phyloP scores from a whole-genome alignment of 2,797 vertebrate species.

The Microctenopoma steveboyesi region DNA sequence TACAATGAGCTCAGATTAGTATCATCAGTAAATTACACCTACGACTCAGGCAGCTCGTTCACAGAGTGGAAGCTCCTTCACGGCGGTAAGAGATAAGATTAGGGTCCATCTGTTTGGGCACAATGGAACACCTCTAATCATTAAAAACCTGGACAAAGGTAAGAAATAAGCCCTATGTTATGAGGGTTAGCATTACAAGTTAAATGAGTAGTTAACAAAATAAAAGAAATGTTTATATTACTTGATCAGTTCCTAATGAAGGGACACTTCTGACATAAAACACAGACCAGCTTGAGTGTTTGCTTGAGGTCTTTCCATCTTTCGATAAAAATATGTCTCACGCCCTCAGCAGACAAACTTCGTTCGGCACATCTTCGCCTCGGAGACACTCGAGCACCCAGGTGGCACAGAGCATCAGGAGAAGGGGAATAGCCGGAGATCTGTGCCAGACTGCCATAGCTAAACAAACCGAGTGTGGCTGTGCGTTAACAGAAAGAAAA shows the following conservation, averaged over 20 bases:
- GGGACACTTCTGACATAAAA: constrained; percentile 23
- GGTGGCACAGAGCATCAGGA: constrained; percentile 76
- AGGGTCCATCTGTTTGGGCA: constrained; percentile 46
- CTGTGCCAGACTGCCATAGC: constrained; percentile 67
- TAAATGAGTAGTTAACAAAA: background rate
- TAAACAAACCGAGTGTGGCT: constrained; percentile 68
- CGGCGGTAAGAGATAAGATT: constrained; percentile 44
- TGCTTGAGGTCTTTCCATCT: constrained; percentile 49
- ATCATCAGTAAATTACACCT: constrained; percentile 78
- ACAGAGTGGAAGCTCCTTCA: constrained; percentile 40
- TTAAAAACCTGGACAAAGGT: constrained; percentile 6
- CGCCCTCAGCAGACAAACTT: constrained; percentile 66
- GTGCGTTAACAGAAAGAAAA: constrained; percentile 43
- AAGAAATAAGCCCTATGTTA: too few species aligned
- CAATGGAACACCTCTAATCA: constrained; percentile 39
- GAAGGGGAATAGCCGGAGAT: constrained; percentile 62
- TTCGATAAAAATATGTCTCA: constrained; percentile 59
- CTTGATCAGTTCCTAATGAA: constrained; percentile 9
- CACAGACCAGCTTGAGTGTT: constrained; percentile 23
- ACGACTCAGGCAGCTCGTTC: constrained; percentile 46
- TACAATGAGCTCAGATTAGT: constrained; percentile 75
- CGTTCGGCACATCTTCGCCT: constrained; percentile 73
- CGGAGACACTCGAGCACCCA: constrained; percentile 78
- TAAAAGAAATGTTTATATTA: background rate
- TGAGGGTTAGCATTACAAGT: too few species aligned